Conservation (phyloP, 2,888 invertebrate species). For the Tenthredo scrophulariae region DNA sequence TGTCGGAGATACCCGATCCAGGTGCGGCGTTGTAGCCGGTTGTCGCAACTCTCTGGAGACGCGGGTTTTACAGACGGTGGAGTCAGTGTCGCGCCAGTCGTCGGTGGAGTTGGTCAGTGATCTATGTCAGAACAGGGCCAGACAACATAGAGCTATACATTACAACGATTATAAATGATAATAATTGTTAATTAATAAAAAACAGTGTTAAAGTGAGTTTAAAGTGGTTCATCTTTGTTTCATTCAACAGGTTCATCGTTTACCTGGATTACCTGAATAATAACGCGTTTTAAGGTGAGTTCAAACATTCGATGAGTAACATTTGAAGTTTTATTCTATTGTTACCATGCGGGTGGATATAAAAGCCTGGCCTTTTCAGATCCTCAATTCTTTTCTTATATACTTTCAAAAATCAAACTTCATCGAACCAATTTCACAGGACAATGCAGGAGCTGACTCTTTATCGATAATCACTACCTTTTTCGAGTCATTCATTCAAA, state of each 20-base stretch:
- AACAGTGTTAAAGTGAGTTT: constrained; percentile 44
- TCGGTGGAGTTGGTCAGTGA: constrained; percentile 72
- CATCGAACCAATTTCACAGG: background rate
- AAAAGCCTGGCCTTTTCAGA: background rate
- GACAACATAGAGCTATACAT: constrained; percentile 24
- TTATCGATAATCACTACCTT: background rate
- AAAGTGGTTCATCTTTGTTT: constrained; percentile 31
- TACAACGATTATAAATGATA: constrained; percentile 5
- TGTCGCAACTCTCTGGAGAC: constrained; percentile 45
- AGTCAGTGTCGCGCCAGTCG: constrained; percentile 74
- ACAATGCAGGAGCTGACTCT: background rate
- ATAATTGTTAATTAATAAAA: constrained; percentile 28
- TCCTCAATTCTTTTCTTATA: too few relatives aligned
- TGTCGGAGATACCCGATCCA: constrained; percentile 46
- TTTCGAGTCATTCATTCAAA: background rate
- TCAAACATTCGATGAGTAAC: background rate
- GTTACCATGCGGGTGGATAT: background rate
- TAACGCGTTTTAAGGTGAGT: constrained; percentile 41
- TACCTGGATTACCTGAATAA: constrained; percentile 44
- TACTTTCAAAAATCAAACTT: background rate
- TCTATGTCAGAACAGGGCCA: constrained; percentile 68
- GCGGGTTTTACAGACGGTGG: constrained; percentile 28
- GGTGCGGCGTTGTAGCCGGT: constrained; percentile 41
- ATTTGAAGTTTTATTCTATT: background rate
- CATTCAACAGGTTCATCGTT: background rate